A percentile compares a stretch with the other conserved stretches of the same genome.
Evolutionary conservation across 2,888 invertebrate genomes (phyloP).

Genomic region (Brachypalpus laphriformis): DNA sequence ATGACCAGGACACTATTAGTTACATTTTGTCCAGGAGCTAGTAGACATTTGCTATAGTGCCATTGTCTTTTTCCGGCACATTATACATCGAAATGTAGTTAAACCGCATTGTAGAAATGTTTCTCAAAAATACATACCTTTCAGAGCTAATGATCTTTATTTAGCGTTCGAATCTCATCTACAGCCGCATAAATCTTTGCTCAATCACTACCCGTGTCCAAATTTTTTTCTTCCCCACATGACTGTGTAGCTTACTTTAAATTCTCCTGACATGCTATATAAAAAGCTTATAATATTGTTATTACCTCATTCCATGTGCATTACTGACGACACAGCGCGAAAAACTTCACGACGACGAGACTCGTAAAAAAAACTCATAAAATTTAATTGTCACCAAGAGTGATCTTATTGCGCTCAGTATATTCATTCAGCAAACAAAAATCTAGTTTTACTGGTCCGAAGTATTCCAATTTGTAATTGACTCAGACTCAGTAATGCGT

Average conservation of each 20-base stretch:
- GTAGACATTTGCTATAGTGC: too few relatives aligned
- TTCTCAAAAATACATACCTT: too few relatives aligned
- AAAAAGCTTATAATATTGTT: conserved; percentile 23
- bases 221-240: background rate
- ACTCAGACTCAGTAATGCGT: conserved; percentile 16
- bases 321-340: conserved; percentile 15
- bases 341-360: background rate
- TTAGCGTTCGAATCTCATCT: background rate
- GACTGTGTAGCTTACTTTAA: background rate
- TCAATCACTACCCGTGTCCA: background rate
- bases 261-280: background rate
- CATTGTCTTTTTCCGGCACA: too few relatives aligned
- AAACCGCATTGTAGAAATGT: too few relatives aligned
- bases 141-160: too few relatives aligned
- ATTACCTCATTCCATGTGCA: conserved; percentile 13
- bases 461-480: conserved; percentile 38
- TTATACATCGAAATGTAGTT: too few relatives aligned
- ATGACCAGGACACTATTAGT: too few relatives aligned
- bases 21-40: too few relatives aligned
- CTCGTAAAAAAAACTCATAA: conserved; percentile 44
- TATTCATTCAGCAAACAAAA: conserved; percentile 32
- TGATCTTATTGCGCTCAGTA: conserved; percentile 50
- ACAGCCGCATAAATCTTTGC: background rate
- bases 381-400: conserved; percentile 54
- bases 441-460: conserved; percentile 54